Evolutionary conservation across 1,140 invertebrate species (phyloP), one percentile per base, ranked within the genome.

Genomic region (Ctenoplectra terminalis): DNA sequence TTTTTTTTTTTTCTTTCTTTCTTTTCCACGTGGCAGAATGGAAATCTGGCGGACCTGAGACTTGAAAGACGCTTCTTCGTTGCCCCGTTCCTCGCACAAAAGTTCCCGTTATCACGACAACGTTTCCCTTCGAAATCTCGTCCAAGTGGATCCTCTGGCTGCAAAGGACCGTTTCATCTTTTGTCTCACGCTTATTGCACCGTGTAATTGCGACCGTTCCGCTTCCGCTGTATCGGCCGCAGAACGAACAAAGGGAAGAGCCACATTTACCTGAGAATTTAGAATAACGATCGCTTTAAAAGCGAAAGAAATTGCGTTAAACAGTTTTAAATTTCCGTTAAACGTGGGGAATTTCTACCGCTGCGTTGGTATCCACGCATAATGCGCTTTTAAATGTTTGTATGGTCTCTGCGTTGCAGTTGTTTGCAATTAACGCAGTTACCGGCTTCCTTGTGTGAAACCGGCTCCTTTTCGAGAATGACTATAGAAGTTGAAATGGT

Each of bases 181-280:
- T 74, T 66, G 72, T 63, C 48, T 69, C 34, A 26, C 74, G 80
- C 74, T 82, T 81, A 83, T 79, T 83, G 50, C 67, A 26, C 48
- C 15, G 40, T 50, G 37, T 81, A 80, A 79, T 72, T 82, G 78
- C 73, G 23, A 58, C 40, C 17, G 52, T 58, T 66, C 61, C 23
- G 29, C 23, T 72, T 74, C 50, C 23, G 20, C 31, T 31, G 29
- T 50, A 66, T 81, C 61, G 11, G 34, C 0, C n/a, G 43, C 6
- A 2, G 26, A 26, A 23, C n/a, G 43, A 58, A 58, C 79, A 63
- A 54, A 72, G 40, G 6, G 1, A 26, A 0, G 20, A 7, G 15
- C 17, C 37, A 23, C 23, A 15, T 72, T 43, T 46, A 13, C 60
- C 37, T 37, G 46, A 23, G 58, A 17, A 23, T 63, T 63, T 50